A percentile compares a stretch with the other conserved stretches of the same genome.
Evolutionary conservation across 2,888 invertebrate species (phyloP).

Genomic region (Spodoptera exigua): DNA sequence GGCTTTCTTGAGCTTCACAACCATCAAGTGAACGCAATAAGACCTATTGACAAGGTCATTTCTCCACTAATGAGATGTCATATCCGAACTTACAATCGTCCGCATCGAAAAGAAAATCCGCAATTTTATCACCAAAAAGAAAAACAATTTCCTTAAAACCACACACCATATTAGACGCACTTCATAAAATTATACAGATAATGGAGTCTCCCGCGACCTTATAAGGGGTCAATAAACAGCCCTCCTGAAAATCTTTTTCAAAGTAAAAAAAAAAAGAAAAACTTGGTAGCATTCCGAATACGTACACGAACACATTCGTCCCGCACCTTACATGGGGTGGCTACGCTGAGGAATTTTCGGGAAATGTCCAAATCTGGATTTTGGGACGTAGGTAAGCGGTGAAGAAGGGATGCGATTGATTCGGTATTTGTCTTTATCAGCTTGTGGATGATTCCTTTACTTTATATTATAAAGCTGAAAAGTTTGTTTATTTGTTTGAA

Average conservation of each 20-base stretch:
- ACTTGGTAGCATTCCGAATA: slow-evolving; percentile 54
- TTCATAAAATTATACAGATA: slow-evolving; percentile 56
- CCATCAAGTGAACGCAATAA: too few species aligned
- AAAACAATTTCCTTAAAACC: slow-evolving; percentile 13
- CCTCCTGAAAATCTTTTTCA: slow-evolving; percentile 51
- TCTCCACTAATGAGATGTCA: too few species aligned
- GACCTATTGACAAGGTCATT: too few species aligned
- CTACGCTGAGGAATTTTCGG: not conserved
- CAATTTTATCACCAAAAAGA: not conserved
- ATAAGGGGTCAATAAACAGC: slow-evolving; percentile 51
- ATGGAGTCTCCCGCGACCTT: slow-evolving; percentile 47
- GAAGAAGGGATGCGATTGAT: too few species aligned
- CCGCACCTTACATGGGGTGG: slow-evolving; percentile 41
- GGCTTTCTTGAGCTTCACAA: too few species aligned
- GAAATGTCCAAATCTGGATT: not conserved
- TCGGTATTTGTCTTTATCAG: too few species aligned
- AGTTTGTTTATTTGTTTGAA: too few species aligned
- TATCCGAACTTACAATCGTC: too few species aligned
- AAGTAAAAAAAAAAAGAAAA: slow-evolving; percentile 44
- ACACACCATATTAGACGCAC: slow-evolving; percentile 26
- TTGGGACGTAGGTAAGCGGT: too few species aligned
- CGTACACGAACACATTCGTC: slow-evolving; percentile 51
- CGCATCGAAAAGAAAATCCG: too few species aligned
- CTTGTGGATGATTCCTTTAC: too few species aligned
- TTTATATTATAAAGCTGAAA: too few species aligned